A percentile compares a stretch with the other conserved stretches of the same genome.
These are phyloP conservation scores for Eupithecia exiguata DNA, from an alignment of 2,888 invertebrate species.

Conservation along the genomic window DNA sequence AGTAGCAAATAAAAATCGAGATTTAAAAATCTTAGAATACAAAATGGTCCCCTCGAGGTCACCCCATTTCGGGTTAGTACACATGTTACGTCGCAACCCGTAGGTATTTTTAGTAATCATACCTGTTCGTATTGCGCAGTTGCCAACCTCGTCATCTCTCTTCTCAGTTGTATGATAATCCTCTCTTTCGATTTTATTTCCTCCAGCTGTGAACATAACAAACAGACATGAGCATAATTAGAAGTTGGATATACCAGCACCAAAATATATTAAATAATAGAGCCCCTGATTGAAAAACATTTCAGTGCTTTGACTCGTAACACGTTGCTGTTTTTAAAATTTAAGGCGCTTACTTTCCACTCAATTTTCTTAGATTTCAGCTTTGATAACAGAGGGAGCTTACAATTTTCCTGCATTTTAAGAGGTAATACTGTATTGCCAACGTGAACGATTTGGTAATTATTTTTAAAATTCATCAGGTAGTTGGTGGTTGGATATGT, in stretches of 20 bases:
- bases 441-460: neutral
- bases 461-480: neutral
- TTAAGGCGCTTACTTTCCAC: conserved; percentile 3
- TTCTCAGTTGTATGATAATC: conserved; percentile 83
- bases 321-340: conserved; percentile 18
- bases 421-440: neutral
- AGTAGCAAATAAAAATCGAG: no score
- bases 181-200: conserved; percentile 88
- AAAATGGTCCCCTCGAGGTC: no score
- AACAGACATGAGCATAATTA: conserved; percentile 31
- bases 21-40: no score
- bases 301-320: neutral
- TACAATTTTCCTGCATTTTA: neutral
- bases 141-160: conserved; percentile 69
- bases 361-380: neutral
- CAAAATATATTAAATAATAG: neutral
- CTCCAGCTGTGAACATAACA: conserved; percentile 84
- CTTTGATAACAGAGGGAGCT: neutral
- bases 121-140: conserved; percentile 73
- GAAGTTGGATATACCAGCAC: neutral
- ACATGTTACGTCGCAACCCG: no score
- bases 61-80: no score
- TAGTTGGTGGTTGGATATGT: no score
- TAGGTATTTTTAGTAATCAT: neutral
- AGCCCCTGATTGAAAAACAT: conserved; percentile 20